A percentile compares a stretch with the other conserved stretches of the same genome.
These are phyloP conservation scores for Stegana nigrithorax DNA, from an alignment of 2,888 invertebrate species.

Conservation along the genomic window DNA sequence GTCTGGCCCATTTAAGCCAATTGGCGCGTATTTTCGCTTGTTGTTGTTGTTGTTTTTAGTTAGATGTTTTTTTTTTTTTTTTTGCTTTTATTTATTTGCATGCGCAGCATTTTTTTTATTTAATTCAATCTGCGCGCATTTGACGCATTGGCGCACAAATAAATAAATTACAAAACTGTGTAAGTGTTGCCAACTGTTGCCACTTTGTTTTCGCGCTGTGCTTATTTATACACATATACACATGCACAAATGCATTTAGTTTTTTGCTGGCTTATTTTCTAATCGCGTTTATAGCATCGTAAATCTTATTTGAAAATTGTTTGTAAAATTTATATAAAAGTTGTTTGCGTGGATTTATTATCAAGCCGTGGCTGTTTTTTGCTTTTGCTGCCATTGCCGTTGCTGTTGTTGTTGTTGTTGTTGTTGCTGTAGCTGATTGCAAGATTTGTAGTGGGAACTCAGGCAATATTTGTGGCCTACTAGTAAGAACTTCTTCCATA, in stretches of 20 bases:
- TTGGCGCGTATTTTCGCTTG: not conserved
- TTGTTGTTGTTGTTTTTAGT: not conserved
- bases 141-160: conserved; percentile 44
- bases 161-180: conserved; percentile 64
- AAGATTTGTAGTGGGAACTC: conserved; percentile 15
- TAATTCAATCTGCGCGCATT: conserved; percentile 10
- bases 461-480: too few relatives aligned
- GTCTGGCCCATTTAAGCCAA: conserved; percentile 1
- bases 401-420: not conserved
- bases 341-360: not conserved
- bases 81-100: conserved; percentile 4
- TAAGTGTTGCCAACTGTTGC: conserved; percentile 34
- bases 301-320: conserved; percentile 54
- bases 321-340: conserved; percentile 31
- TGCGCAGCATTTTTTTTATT: not conserved
- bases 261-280: conserved; percentile 49
- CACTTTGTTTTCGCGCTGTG: not conserved
- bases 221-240: conserved; percentile 1
- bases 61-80: conserved; percentile 3
- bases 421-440: too few relatives aligned
- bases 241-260: conserved; percentile 5
- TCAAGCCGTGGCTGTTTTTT: not conserved
- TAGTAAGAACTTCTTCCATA: too few relatives aligned
- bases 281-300: conserved; percentile 62
- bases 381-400: not conserved